Percentiles rank a stretch among this genome's conserved stretches.
Evolutionary conservation across 2,113 vertebrate genomes (phyloP).

Genomic region (Picathartes gymnocephalus): DNA sequence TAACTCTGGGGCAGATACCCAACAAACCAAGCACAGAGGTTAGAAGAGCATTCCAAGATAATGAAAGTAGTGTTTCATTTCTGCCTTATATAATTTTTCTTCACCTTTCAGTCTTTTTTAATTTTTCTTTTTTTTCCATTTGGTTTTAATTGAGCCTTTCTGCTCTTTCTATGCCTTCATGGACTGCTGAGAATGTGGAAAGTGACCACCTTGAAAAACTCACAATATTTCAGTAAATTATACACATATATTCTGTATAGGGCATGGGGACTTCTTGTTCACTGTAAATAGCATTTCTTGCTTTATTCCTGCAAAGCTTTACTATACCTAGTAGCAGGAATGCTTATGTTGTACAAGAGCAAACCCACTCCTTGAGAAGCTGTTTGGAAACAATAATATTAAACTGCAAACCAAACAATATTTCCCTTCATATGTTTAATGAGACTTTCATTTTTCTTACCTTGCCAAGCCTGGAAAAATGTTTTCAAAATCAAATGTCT

Average conservation of each 20-base stretch:
- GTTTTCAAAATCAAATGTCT: not conserved
- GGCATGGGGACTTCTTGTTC: not conserved
- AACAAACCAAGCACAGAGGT: not conserved
- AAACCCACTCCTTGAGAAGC: not conserved
- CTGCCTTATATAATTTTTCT: not conserved
- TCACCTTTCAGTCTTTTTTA: not conserved
- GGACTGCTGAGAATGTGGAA: not conserved
- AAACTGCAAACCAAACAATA: not conserved
- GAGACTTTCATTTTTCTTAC: not conserved
- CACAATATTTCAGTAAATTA: not conserved
- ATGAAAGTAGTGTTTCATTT: not conserved
- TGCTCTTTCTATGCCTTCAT: not conserved
- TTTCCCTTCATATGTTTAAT: not conserved
- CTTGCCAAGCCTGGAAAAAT: not conserved
- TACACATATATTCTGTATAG: not conserved
- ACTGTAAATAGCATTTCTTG: not conserved
- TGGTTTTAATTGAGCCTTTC: not conserved
- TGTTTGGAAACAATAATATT: not conserved
- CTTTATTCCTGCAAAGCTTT: not conserved
- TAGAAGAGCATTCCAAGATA: not conserved
- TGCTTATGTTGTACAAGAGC: not conserved
- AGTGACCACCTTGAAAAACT: not conserved
- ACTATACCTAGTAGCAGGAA: not conserved
- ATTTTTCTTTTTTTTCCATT: accelerated
- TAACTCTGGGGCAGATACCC: not conserved